Evolutionary conservation across 2,888 invertebrate species (phyloP).

Genomic region (Rosalia funebris): DNA sequence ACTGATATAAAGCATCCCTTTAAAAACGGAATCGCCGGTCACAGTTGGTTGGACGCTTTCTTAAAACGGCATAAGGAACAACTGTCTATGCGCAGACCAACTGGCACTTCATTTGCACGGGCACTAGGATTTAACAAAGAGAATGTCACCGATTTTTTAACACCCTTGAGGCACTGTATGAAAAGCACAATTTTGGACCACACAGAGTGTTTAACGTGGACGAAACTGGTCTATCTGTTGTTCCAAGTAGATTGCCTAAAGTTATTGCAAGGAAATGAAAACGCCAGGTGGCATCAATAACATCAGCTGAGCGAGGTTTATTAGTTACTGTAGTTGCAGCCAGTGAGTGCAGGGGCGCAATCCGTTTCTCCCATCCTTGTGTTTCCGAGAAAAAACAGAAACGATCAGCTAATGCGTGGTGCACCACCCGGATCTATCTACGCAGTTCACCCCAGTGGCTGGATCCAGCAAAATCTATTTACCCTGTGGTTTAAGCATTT

Average conservation of each 20-base stretch:
- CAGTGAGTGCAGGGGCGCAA: slow-evolving; percentile 50
- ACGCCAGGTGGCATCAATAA: slow-evolving; percentile 20
- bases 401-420: slow-evolving; percentile 49
- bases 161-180: slow-evolving; percentile 6
- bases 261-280: slow-evolving; percentile 21
- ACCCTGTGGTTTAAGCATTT: slow-evolving; percentile 54
- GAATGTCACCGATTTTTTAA: slow-evolving; percentile 24
- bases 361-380: slow-evolving; percentile 56
- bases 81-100: slow-evolving; percentile 23
- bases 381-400: slow-evolving; percentile 54
- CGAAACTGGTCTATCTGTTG: slow-evolving; percentile 56
- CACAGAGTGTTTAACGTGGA: slow-evolving; percentile 50
- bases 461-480: slow-evolving; percentile 54
- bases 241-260: slow-evolving; percentile 44
- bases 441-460: slow-evolving; percentile 45
- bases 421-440: slow-evolving; percentile 49
- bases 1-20: slow-evolving; percentile 31
- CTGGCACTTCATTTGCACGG: slow-evolving; percentile 18
- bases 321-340: slow-evolving; percentile 49
- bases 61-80: slow-evolving; percentile 11
- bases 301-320: slow-evolving; percentile 43
- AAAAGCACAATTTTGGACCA: slow-evolving; percentile 18
- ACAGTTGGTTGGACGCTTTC: slow-evolving; percentile 31
- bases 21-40: slow-evolving; percentile 26
- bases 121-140: slow-evolving; percentile 23